Evolutionary conservation across 2,797 vertebrate species (phyloP).

Genomic region (Gymnothorax javanicus): DNA sequence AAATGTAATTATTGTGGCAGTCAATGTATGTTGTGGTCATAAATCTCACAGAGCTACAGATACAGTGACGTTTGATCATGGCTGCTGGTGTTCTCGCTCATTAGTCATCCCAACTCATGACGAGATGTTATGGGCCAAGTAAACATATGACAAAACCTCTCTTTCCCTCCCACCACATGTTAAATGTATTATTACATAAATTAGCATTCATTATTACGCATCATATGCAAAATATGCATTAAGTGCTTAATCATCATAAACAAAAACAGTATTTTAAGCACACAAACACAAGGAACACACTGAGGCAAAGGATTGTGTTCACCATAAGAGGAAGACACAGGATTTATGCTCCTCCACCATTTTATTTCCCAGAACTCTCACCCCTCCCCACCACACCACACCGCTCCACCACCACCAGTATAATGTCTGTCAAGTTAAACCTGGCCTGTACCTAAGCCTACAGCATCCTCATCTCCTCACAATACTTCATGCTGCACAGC

Average conservation of each 20-base stretch:
- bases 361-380: neutral
- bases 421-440: neutral
- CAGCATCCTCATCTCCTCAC: neutral
- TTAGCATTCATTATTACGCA: neutral
- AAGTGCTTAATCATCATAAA: no score
- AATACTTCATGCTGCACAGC: neutral
- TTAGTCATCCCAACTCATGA: slow-evolving; percentile 28
- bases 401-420: neutral
- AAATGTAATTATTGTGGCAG: slow-evolving; percentile 6
- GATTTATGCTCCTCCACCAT: neutral
- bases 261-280: neutral
- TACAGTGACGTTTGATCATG: slow-evolving; percentile 20
- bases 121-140: slow-evolving; percentile 6
- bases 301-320: neutral
- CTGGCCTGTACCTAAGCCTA: neutral
- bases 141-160: neutral
- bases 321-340: slow-evolving; percentile 1
- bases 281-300: neutral
- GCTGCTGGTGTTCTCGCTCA: neutral
- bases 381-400: no score
- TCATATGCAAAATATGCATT: no score
- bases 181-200: neutral
- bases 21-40: slow-evolving; percentile 6
- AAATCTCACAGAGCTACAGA: slow-evolving; percentile 11
- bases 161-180: neutral